phyloP scores from a whole-genome alignment of 2,888 invertebrate species.

The Drosophila meridiana region DNA sequence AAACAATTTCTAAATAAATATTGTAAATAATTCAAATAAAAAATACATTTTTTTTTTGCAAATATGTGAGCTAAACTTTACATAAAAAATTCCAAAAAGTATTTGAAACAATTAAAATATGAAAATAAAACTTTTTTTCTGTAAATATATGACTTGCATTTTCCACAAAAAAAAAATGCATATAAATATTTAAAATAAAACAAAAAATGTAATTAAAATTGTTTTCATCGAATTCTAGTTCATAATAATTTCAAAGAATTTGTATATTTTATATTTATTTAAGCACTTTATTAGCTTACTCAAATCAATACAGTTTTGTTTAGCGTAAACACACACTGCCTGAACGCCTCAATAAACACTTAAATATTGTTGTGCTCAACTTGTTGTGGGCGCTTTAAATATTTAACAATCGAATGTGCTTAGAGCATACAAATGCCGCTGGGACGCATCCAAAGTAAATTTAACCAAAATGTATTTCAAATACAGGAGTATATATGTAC shows the following conservation, averaged over 20 bases:
- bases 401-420: neutral
- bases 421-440: neutral
- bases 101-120: no score
- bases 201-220: neutral
- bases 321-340: neutral
- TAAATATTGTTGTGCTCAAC: conserved; percentile 1
- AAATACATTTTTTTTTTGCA: no score
- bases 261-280: no score
- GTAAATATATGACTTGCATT: no score
- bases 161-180: no score
- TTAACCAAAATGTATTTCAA: neutral
- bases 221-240: no score
- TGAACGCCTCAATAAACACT: neutral
- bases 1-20: neutral
- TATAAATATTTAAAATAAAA: no score
- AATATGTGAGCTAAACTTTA: no score
- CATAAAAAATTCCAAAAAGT: no score
- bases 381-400: neutral
- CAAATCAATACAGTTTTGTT: neutral
- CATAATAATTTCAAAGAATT: no score
- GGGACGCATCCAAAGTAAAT: neutral
- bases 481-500: neutral
- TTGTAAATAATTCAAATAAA: neutral
- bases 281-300: no score
- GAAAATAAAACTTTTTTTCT: no score